Percentiles rank a stretch among this genome's conserved stretches.
Evolutionary conservation across 2,113 vertebrate genomes (phyloP).

Genomic region (Lophius piscatorius): DNA sequence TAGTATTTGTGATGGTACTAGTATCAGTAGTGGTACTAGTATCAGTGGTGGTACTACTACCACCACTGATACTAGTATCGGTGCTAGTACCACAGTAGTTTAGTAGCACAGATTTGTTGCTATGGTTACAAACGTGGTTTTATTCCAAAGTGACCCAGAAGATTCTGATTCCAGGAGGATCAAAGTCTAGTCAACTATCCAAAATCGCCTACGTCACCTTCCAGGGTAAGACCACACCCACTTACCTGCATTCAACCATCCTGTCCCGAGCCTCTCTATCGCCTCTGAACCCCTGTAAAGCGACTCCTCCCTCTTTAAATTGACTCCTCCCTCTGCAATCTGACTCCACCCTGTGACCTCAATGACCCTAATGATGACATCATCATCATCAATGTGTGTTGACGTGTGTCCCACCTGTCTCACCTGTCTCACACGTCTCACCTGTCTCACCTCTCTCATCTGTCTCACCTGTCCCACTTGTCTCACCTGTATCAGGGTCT

Average conservation of each 20-base stretch:
- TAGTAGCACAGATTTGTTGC: conserved; percentile 4
- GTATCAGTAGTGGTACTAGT: background rate
- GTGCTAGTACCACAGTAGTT: too few species aligned
- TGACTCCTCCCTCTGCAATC: background rate
- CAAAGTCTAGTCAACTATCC: conserved; percentile 82
- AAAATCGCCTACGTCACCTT: conserved; percentile 82
- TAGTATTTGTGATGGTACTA: too few species aligned
- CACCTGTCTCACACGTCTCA: too few species aligned
- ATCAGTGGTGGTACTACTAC: too few species aligned
- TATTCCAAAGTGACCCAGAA: conserved; percentile 81
- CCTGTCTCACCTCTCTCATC: background rate
- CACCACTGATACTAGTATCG: background rate
- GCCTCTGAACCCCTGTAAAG: background rate
- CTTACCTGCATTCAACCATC: background rate
- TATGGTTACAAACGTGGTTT: conserved; percentile 34
- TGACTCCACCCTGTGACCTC: too few species aligned
- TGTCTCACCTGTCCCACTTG: background rate
- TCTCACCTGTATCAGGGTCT: too few species aligned
- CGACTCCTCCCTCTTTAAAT: background rate
- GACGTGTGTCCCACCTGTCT: background rate
- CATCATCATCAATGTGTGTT: background rate
- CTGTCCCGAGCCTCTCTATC: too few species aligned
- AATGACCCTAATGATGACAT: too few species aligned
- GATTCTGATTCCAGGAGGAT: conserved; percentile 84
- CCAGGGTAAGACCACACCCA: conserved; percentile 86